Evolutionary conservation across 2,888 invertebrate species (phyloP), one percentile per base, ranked within the genome.

Genomic region (Heteromurus nitidus): DNA sequence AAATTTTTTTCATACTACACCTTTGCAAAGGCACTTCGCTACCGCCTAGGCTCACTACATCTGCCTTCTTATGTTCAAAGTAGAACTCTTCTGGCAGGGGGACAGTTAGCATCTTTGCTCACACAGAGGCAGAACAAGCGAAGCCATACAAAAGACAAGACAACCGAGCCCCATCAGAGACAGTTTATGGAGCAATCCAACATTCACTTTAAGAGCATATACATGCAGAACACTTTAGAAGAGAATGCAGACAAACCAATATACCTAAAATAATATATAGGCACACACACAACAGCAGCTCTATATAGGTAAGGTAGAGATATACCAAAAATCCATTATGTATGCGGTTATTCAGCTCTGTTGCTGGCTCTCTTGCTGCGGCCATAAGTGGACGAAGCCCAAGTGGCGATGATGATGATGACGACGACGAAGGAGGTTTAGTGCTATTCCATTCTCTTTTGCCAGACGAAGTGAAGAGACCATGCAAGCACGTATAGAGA

Each of bases 51-150:
- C 58, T 9, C 20, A 42, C 64, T 64, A 64, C 64, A 64, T 64
- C 64, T 64, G 64, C 20, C 22, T 36, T 31, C 22, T 16, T n/a
- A 30, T 2, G 13, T 2, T 2, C 16, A 60, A 60, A 60, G 60
- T 18, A 60, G 5, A 60, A 60, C 26, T 60, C 20, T 55, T 55
- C 16, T 30, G 28, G 9, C 3, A 18, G 28, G 16, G 30, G 28
- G 60, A 60, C 60, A 26, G 60, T 11, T 28, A 60, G 22, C 64
- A 16, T 60, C 30, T 11, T 28, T 13, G 9, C 60, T 53, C 74
- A 42, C 74, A 64, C n/a, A 64, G 74, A 74, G 74, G 74, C 74
- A 65, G 20, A n/a, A 0, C 58, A 9, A 36, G 7, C n/a, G 22
- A 22, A 67, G 31, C 68, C 20, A 47, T n/a, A n/a, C n/a, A 47